Base-by-base conservation (phyloP, 2,888 invertebrate genomes). In the Diloba caeruleocephala region DNA sequence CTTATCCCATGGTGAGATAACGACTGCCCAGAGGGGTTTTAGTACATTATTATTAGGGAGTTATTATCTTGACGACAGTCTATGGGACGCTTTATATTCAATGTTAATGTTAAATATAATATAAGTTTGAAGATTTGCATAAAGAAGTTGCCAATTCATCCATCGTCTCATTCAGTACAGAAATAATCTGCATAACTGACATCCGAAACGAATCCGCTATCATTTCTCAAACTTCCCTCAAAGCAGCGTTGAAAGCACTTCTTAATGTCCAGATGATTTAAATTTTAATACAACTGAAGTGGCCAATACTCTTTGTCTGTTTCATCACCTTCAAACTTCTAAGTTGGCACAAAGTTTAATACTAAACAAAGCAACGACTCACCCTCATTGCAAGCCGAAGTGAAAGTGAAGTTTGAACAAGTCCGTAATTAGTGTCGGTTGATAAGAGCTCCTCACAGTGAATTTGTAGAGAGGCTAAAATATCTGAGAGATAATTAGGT, bases 371-470 rank as follows among this genome's bases (percentile, higher is more conserved):
- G 71, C 68, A 54, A 51, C 58, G 63, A 55, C 58, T 46, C 42
- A 33, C 66, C 71, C 71, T 52, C 67, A 74, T 66, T 71, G 62
- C 52, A 65, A 41, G 51, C 34, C 36, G 17, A 51, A 74, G 50
- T 58, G 66, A 68, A 68, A 80, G 74, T 74, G 65, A 75, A 78
- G 59, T 78, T 71, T 37, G 32, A 71, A 71, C 75, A 78, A 81
- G 74, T 81, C 78, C 25, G 62, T 78, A 80, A 81, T 81, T 81
- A 81, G 71, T 69, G 76, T 62, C 56, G 63, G 57, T 58, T 67
- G 78, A 76, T 79, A 79, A 78, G 76, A 69, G 64, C 36, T 59
- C 54, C 58, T 53, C 49, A 38, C 36, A 45, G 48, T 38, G 49
- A 60, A 62, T 67, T 59, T 60, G 53, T 63, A 65, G 64, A 74